Percentiles rank a stretch among this genome's conserved stretches.
phyloP scores from a whole-genome alignment of 2,888 invertebrate species.

The Mesorhabditis sp. region DNA sequence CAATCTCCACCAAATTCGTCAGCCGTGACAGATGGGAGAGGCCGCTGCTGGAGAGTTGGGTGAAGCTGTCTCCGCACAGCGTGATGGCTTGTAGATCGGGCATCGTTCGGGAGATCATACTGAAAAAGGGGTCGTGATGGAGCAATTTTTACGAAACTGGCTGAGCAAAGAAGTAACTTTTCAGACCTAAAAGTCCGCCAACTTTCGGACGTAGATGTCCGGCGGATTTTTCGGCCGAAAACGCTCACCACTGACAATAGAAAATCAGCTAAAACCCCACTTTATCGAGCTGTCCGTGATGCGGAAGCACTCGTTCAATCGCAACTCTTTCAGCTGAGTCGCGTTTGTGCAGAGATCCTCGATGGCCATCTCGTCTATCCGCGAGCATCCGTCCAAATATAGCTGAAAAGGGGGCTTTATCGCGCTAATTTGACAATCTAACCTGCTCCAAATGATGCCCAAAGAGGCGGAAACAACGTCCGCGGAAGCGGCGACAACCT shows the following conservation, averaged over 20 bases:
- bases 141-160: not conserved
- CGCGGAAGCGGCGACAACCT: slow-evolving; percentile 44
- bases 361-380: slow-evolving; percentile 49
- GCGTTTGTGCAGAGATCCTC: slow-evolving; percentile 54
- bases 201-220: too few species aligned
- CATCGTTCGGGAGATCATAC: slow-evolving; percentile 50
- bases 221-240: too few species aligned
- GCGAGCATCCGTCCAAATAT: slow-evolving; percentile 49
- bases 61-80: slow-evolving; percentile 44
- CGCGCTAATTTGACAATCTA: not conserved
- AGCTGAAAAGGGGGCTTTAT: slow-evolving; percentile 23
- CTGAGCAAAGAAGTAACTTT: too few species aligned
- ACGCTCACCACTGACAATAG: not conserved
- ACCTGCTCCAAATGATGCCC: slow-evolving; percentile 47
- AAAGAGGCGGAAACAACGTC: slow-evolving; percentile 53
- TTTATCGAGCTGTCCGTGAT: slow-evolving; percentile 39
- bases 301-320: slow-evolving; percentile 47
- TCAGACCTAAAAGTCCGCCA: too few species aligned
- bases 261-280: not conserved
- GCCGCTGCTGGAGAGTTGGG: slow-evolving; percentile 25
- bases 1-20: slow-evolving; percentile 31
- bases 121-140: slow-evolving; percentile 19
- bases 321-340: slow-evolving; percentile 37
- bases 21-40: slow-evolving; percentile 36
- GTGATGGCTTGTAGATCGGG: slow-evolving; percentile 41